phyloP scores from a whole-genome alignment of 2,113 vertebrate species.

The Dolichallabes microphthalmus region DNA sequence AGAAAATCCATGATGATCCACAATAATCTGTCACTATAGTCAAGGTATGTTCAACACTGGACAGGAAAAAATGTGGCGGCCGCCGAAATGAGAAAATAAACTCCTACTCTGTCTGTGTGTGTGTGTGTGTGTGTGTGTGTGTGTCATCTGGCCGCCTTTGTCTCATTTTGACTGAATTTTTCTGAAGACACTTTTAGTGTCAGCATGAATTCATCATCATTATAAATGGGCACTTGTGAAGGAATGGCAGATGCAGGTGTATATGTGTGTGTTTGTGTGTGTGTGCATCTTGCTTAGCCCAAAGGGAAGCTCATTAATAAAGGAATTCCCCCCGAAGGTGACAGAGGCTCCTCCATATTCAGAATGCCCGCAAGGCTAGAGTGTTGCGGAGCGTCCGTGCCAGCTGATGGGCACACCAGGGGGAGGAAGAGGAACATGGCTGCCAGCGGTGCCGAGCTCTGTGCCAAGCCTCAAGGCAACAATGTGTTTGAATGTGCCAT shows the following conservation, averaged over 20 bases:
- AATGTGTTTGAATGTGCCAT: conserved; percentile 30
- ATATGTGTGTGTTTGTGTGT: conserved; percentile 29
- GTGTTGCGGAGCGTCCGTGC: conserved; percentile 7
- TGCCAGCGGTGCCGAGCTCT: conserved; percentile 12
- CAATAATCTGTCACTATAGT: conserved; percentile 3
- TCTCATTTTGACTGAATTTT: conserved; percentile 37
- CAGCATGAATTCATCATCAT: conserved; percentile 40
- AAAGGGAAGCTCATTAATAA: conserved; percentile 42
- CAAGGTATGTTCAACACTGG: neutral
- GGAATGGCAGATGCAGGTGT: conserved; percentile 40
- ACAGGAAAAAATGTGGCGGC: neutral
- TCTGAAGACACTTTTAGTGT: conserved; percentile 23
- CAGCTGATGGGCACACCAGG: conserved; percentile 39
- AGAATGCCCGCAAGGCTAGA: conserved; percentile 32
- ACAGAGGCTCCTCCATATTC: conserved; percentile 38
- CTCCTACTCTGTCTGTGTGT: neutral
- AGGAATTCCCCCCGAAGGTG: conserved; percentile 32
- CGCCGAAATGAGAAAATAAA: neutral
- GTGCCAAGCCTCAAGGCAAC: conserved; percentile 38
- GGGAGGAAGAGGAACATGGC: conserved; percentile 18
- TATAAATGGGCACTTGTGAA: conserved; percentile 39
- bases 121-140: conserved; percentile 26
- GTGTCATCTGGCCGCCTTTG: conserved; percentile 11
- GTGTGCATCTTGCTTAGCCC: neutral
- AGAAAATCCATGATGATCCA: neutral